Base-by-base conservation (phyloP, 1,140 invertebrate species). In the Camponotus vicinus region DNA sequence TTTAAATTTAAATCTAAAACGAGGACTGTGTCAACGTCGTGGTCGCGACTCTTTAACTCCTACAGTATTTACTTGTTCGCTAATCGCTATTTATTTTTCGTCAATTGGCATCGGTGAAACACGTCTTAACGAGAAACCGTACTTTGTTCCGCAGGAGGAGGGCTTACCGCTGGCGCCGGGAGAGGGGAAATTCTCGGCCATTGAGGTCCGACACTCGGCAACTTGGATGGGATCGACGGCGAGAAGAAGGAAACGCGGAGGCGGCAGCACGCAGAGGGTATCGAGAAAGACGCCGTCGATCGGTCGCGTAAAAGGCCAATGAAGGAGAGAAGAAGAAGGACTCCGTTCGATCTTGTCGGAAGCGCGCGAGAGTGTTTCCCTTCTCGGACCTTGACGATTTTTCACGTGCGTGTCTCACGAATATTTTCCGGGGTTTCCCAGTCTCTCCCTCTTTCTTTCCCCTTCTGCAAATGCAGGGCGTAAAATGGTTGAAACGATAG, bases 151-250 rank as follows among this genome's bases (percentile, higher is more conserved):
- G 18, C 52, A 83, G 79, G 40, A 75, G 52, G 34, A 57, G 21
- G 18, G 11, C 9, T 80, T 6, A 21, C 13, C 8, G 21, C 6
- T 42, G 15, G 15, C 32, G 40, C 66, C 52, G 27, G 57, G 37
- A 57, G 37, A 73, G 42, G 0, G 32, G 21, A 63, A 42, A 61
- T 67, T 57, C 13, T 40, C 52, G 34, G 61, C n/a, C 27, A 64
- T 1, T n/a, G 76, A 32, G 59, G 13, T 21, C 66, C n/a, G 27
- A 13, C 32, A 37, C 37, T 57, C 27, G 59, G 45, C 42, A 49
- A 34, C 49, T 80, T 52, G 77, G 70, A 83, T 86, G 66, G 63
- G 32, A 85, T 66, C 32, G 40, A 88, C 63, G 64, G 18, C 59
- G 34, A 61, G 7, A 78, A 55, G 45, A 4, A 73, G 27, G 15